These are phyloP conservation scores for Gastrophryne carolinensis DNA, from an alignment of 2,797 vertebrate genomes.

Conservation along the genomic window DNA sequence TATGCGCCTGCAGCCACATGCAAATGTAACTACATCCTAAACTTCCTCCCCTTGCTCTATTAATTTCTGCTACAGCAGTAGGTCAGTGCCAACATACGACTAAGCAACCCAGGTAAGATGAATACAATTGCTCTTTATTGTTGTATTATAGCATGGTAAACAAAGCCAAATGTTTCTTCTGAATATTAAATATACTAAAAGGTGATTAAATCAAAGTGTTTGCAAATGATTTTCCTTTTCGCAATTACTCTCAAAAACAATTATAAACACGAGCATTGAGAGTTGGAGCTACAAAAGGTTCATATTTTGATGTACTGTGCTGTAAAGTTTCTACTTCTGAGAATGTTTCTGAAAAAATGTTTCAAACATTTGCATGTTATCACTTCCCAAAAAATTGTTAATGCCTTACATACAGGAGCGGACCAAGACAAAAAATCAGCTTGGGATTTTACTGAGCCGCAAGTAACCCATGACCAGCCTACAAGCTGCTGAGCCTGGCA, in stretches of 20 bases:
- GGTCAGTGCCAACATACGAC: slow-evolving; percentile 8
- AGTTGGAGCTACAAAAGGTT: too few species aligned
- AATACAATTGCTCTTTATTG: slow-evolving; percentile 8
- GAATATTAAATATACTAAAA: background rate
- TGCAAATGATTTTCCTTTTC: background rate
- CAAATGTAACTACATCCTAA: slow-evolving; percentile 41
- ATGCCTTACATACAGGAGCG: too few species aligned
- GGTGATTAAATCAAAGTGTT: background rate
- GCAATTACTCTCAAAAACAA: background rate
- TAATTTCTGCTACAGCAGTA: slow-evolving; percentile 37
- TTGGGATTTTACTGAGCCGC: too few species aligned
- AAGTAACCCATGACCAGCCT: too few species aligned
- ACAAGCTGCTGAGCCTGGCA: too few species aligned
- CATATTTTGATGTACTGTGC: too few species aligned
- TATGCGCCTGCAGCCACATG: slow-evolving; percentile 39
- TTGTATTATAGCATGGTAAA: background rate
- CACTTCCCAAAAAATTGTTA: too few species aligned
- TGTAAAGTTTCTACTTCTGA: too few species aligned
- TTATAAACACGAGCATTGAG: too few species aligned
- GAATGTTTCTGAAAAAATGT: too few species aligned
- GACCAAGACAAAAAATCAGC: too few species aligned
- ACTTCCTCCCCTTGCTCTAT: slow-evolving; percentile 34
- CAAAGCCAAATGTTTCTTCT: background rate
- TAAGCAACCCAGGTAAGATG: slow-evolving; percentile 26
- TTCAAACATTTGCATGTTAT: too few species aligned